These are phyloP conservation scores for Echeneis naucrates DNA, from an alignment of 2,797 vertebrate genomes.

Conservation along the genomic window DNA sequence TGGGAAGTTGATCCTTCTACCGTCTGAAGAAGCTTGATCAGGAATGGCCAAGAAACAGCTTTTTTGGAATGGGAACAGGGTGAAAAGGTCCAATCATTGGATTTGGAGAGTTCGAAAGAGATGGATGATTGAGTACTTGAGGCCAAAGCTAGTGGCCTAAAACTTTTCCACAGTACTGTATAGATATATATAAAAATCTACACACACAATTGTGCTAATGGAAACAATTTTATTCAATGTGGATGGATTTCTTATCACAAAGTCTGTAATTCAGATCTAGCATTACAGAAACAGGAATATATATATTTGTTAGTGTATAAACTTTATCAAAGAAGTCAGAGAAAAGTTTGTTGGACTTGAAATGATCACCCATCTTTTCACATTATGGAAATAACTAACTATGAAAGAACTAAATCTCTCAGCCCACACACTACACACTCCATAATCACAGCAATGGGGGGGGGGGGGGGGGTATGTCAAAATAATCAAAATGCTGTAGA, in stretches of 20 bases:
- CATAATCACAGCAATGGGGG: background rate
- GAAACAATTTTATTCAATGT: too few relatives aligned
- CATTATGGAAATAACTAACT: background rate
- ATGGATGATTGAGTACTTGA: too few relatives aligned
- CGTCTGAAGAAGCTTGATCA: too few relatives aligned
- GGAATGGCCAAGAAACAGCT: too few relatives aligned
- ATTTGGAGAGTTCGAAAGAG: too few relatives aligned
- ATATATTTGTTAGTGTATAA: constrained; percentile 47
- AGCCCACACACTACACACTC: constrained; percentile 4
- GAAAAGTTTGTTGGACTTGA: background rate
- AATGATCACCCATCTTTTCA: background rate
- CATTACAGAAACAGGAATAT: constrained; percentile 37
- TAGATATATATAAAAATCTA: too few relatives aligned
- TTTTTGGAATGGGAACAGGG: too few relatives aligned
- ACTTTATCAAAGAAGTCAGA: constrained; percentile 4
- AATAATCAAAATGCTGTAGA: background rate
- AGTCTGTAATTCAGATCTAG: constrained; percentile 42
- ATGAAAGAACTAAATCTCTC: background rate
- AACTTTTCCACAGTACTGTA: too few relatives aligned
- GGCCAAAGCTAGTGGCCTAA: too few relatives aligned
- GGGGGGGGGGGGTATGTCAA: constrained; percentile 10
- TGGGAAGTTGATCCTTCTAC: too few relatives aligned
- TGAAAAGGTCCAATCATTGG: too few relatives aligned
- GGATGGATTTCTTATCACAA: constrained; percentile 16
- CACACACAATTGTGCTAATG: too few relatives aligned